These are phyloP conservation scores for Eupristina koningsbergeri DNA, from an alignment of 1,140 invertebrate species.

Conservation along the genomic window DNA sequence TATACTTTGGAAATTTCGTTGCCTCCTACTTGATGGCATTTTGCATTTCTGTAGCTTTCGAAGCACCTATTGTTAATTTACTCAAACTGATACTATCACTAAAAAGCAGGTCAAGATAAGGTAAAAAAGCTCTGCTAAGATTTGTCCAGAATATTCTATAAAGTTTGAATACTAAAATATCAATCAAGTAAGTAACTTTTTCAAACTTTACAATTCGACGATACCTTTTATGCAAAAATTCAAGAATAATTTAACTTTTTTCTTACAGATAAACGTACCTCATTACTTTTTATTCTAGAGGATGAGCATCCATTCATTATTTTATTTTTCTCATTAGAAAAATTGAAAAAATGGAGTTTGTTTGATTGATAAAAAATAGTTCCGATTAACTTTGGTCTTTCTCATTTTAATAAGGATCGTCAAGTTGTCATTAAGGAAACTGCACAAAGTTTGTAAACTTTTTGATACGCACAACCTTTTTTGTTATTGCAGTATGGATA, in stretches of 20 bases:
- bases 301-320: constrained; percentile 26
- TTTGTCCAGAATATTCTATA: background rate
- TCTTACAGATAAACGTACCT: constrained; percentile 26
- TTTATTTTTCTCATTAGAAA: background rate
- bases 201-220: constrained; percentile 5
- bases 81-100: constrained; percentile 77
- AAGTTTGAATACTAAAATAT: constrained; percentile 27
- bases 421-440: background rate
- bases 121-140: background rate
- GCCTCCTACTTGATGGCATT: constrained; percentile 85
- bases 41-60: constrained; percentile 82
- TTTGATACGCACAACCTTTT: constrained; percentile 9
- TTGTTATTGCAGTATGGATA: background rate
- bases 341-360: background rate
- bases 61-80: constrained; percentile 84
- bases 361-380: background rate
- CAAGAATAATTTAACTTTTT: background rate
- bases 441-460: constrained; percentile 9
- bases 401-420: constrained; percentile 24
- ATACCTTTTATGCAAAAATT: background rate
- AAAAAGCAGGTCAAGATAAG: constrained; percentile 65
- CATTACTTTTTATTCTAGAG: background rate
- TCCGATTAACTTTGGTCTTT: background rate
- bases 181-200: constrained; percentile 28
- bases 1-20: constrained; percentile 86